A percentile compares a stretch with the other conserved stretches of the same genome.
Evolutionary conservation across 64 coral and sea anemone genomes (phyloP).

Genomic region (Pachyseris speciosa): DNA sequence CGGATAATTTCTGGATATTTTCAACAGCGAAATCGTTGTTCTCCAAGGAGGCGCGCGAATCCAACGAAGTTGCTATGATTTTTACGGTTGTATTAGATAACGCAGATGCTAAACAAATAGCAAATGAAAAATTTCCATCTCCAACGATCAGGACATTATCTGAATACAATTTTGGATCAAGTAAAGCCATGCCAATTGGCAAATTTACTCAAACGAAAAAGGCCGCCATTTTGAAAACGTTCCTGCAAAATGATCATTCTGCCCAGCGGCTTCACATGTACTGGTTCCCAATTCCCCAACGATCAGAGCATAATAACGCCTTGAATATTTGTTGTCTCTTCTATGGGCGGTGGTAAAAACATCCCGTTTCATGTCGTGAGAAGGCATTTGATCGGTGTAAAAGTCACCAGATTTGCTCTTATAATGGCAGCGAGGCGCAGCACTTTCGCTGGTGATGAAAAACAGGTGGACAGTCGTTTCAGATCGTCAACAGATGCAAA

Average conservation of each 20-base stretch:
- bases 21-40: constrained; percentile 71
- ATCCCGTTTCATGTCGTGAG: background rate
- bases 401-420: background rate
- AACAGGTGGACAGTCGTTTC: background rate
- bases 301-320: background rate
- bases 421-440: background rate
- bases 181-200: constrained; percentile 59
- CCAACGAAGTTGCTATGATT: constrained; percentile 87
- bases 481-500: background rate
- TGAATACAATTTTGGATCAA: constrained; percentile 53
- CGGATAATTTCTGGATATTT: constrained; percentile 70
- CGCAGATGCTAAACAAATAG: constrained; percentile 66
- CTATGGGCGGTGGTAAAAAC: constrained; percentile 1
- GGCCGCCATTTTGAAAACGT: background rate
- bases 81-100: constrained; percentile 30
- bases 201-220: background rate
- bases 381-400: background rate
- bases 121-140: constrained; percentile 98
- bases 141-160: constrained; percentile 84
- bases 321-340: background rate
- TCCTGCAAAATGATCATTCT: background rate
- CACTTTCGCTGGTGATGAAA: constrained; percentile 13
- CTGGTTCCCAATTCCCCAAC: background rate
- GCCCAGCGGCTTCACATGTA: background rate
- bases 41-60: constrained; percentile 47